Base-by-base conservation (phyloP, 2,797 vertebrate genomes). In the Xenopus petersii region DNA sequence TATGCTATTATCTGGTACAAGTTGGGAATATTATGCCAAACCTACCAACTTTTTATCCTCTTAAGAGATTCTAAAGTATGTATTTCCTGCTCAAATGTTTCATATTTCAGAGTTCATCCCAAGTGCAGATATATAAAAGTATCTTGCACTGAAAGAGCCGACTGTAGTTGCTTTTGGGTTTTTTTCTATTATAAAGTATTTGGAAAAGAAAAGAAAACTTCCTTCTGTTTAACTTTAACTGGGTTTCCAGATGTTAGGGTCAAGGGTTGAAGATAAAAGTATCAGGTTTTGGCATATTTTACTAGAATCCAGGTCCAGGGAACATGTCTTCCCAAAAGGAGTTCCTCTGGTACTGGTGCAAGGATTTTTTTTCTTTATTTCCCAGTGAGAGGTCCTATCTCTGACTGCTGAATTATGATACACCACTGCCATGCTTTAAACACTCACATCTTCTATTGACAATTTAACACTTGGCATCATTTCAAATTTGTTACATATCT, bases 191-290 rank as follows among this genome's bases (percentile, higher is more conserved):
- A 85, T 86, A 86, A 91, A 88, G 51, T 83, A 90, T 91, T 89
- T 85, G 85, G 87, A 91, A 90, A 82, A 90, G 88, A 89, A 94
- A 94, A 91, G 91, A 93, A 94, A 95, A 95, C 91, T 92, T 97
- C 91, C 91, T 92, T 87, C 78, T 92, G 86, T 92, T 93, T 87
- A 88, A 88, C 89, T 92, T 87, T 91, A 93, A 93, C 91, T 92
- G 92, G 79, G 88, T 95, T 98, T 97, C 96, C 96, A 99, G 95
- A 99, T 99, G 96, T 96, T 85, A 48, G 80, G 92, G 95, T 95
- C 92, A 94, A 88, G 90, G 94, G 94, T 95, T 88, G 88, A 86
- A 95, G 94, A 96, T 95, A 93, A 96, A 98, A 98, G 95, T 95
- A 94, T 95, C 90, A 90, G 91, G 89, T 96, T 94, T 93, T 94